phyloP scores from a whole-genome alignment of 2,113 vertebrate species.

The Butastur rufipennis region DNA sequence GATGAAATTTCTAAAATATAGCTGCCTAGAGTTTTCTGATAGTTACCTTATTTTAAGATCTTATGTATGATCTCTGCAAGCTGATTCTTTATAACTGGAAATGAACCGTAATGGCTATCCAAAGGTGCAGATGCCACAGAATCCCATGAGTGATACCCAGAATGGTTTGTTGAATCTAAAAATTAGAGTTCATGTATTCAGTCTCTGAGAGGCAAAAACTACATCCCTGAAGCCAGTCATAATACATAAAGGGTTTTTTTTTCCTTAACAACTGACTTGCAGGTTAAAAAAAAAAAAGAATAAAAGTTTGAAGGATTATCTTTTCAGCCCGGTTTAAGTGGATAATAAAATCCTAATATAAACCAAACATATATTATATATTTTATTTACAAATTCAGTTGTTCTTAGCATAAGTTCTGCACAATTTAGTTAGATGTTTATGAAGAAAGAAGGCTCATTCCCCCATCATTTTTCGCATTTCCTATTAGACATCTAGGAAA shows the following conservation, averaged over 20 bases:
- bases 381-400: background rate
- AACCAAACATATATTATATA: background rate
- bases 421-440: background rate
- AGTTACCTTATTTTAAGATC: background rate
- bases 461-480: background rate
- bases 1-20: background rate
- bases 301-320: background rate
- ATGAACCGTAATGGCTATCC: background rate
- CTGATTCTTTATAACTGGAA: background rate
- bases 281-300: background rate
- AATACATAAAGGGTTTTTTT: background rate
- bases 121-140: background rate
- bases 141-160: background rate
- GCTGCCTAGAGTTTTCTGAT: background rate
- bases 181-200: background rate
- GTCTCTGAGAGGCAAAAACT: background rate
- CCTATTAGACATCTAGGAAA: background rate
- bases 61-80: background rate
- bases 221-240: background rate
- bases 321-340: background rate
- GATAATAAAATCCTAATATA: background rate
- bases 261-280: background rate
- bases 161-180: background rate
- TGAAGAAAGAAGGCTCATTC: background rate
- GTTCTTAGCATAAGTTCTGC: background rate